These are phyloP conservation scores for Antheraea assamensis DNA, from an alignment of 2,888 invertebrate species.

Conservation along the genomic window DNA sequence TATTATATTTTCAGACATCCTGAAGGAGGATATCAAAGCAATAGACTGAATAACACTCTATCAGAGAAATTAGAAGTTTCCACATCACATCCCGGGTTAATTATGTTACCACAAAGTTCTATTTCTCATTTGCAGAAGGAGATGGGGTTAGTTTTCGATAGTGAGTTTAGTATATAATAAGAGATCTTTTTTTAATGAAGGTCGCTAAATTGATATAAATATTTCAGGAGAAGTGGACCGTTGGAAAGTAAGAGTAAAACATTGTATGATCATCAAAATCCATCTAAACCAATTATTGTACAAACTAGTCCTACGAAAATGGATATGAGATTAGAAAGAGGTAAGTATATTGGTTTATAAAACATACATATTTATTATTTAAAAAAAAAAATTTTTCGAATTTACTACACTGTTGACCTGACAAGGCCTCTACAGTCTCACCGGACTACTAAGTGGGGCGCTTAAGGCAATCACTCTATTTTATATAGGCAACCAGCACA, in stretches of 20 bases:
- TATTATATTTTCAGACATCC: constrained; percentile 40
- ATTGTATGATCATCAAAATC: constrained; percentile 74
- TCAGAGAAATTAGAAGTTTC: constrained; percentile 68
- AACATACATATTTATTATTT: no score
- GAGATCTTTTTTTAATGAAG: constrained; percentile 9
- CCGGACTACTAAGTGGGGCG: no score
- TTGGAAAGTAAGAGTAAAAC: constrained; percentile 63
- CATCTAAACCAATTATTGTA: constrained; percentile 87
- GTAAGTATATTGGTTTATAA: constrained; percentile 40
- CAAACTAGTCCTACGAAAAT: constrained; percentile 73
- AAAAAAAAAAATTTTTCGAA: no score
- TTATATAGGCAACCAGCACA: no score
- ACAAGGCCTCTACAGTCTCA: no score
- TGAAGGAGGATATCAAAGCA: constrained; percentile 58
- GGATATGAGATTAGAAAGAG: constrained; percentile 70
- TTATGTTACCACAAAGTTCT: constrained; percentile 70
- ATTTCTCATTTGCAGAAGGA: constrained; percentile 67
- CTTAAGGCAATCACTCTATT: no score
- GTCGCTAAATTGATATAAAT: constrained; percentile 12
- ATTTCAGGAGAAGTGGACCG: constrained; percentile 53
- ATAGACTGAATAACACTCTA: constrained; percentile 57
- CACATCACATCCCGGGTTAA: constrained; percentile 64
- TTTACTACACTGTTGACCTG: no score
- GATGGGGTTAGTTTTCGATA: constrained; percentile 51
- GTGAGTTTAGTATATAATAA: constrained; percentile 7